These are phyloP conservation scores for Neotragus pygmaeus DNA, from an alignment of 2,113 vertebrate genomes.

Conservation along the genomic window DNA sequence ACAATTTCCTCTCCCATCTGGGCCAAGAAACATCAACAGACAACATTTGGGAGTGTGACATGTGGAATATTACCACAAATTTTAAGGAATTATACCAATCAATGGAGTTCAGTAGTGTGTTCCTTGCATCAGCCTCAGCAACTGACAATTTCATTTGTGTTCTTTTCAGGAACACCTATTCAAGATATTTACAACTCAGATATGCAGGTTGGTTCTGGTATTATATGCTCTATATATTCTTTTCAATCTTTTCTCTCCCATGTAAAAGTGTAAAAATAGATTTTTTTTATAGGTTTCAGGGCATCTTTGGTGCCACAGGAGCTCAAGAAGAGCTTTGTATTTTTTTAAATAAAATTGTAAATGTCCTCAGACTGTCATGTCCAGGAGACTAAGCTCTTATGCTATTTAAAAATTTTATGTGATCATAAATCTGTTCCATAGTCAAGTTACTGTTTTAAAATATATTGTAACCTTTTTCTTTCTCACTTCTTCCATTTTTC, in stretches of 20 bases:
- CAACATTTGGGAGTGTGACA: not conserved
- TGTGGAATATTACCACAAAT: not conserved
- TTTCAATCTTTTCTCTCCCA: conserved; percentile 53
- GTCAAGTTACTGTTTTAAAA: conserved; percentile 58
- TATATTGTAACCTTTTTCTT: conserved; percentile 50
- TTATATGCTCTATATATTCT: conserved; percentile 60
- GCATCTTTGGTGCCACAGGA: conserved; percentile 35
- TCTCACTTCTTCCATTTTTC: conserved; percentile 5
- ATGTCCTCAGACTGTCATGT: conserved; percentile 49
- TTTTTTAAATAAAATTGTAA: conserved; percentile 65
- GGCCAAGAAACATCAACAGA: not conserved
- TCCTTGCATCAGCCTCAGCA: not conserved
- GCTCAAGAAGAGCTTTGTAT: conserved; percentile 58
- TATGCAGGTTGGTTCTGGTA: conserved; percentile 21
- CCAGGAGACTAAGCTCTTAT: conserved; percentile 22
- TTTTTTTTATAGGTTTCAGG: conserved; percentile 64
- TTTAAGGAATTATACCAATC: not conserved
- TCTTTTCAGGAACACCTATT: conserved; percentile 58
- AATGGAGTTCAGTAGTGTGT: not conserved
- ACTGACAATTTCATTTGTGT: not conserved
- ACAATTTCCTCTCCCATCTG: not conserved
- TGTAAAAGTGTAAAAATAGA: conserved; percentile 66
- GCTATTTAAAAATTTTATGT: conserved; percentile 66
- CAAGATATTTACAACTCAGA: conserved; percentile 55
- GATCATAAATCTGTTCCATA: conserved; percentile 64